Evolutionary conservation across 2,113 vertebrate genomes (phyloP).

Genomic region (Mugil cephalus): DNA sequence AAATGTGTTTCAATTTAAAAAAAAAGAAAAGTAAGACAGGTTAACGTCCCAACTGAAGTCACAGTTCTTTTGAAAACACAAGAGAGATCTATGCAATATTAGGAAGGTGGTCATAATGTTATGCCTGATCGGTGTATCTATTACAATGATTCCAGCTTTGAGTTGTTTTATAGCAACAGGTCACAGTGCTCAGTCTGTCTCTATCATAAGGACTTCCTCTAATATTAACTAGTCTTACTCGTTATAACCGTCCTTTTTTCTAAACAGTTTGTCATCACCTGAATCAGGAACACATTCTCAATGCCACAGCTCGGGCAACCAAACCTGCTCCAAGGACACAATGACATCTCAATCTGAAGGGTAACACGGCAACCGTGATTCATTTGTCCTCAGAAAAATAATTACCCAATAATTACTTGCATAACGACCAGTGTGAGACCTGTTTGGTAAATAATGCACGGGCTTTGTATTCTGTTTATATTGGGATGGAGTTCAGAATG

Average conservation of each 20-base stretch:
- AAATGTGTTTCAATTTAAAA: no score
- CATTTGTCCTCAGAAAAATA: neutral
- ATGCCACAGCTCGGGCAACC: neutral
- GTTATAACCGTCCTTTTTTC: constrained; percentile 10
- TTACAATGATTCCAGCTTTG: neutral
- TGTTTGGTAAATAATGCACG: no score
- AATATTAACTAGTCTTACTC: constrained; percentile 9
- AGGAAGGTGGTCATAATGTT: no score
- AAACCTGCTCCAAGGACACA: neutral
- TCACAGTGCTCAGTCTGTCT: neutral
- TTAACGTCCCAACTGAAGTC: no score
- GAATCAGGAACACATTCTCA: neutral
- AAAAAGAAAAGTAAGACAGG: no score
- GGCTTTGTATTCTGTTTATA: no score
- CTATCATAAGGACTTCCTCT: neutral
- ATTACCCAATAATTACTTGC: neutral
- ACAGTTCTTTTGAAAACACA: no score
- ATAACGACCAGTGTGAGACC: neutral
- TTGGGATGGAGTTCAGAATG: no score
- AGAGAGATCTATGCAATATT: no score
- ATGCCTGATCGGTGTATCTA: no score
- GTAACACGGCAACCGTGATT: neutral
- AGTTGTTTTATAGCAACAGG: neutral
- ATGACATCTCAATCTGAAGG: constrained; percentile 14
- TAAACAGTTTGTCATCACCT: neutral